A percentile compares a stretch with the other conserved stretches of the same genome.
phyloP scores from a whole-genome alignment of 2,113 vertebrate species.

The Seriola dumerili region DNA sequence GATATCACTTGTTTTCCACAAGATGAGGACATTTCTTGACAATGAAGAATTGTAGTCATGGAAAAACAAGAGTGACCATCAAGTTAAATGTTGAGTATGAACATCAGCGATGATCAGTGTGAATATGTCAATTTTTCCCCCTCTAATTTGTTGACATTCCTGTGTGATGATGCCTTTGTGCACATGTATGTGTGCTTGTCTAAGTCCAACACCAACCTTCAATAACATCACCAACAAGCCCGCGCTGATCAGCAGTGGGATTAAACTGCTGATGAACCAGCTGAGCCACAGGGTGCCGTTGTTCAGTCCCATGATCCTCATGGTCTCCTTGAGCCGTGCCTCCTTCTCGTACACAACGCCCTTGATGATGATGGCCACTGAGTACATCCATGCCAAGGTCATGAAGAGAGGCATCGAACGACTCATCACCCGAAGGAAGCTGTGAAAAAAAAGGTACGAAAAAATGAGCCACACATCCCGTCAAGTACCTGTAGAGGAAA shows the following conservation, averaged over 20 bases:
- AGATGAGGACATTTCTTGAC: slow-evolving; percentile 20
- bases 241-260: slow-evolving; percentile 94
- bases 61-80: slow-evolving; percentile 14
- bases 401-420: slow-evolving; percentile 98
- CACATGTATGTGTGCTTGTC: neutral
- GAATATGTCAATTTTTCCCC: slow-evolving; percentile 11
- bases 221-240: slow-evolving; percentile 91
- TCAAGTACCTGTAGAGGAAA: neutral
- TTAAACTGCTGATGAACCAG: slow-evolving; percentile 98
- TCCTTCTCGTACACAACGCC: slow-evolving; percentile 98
- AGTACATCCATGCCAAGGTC: slow-evolving; percentile 99
- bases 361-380: slow-evolving; percentile 97
- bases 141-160: slow-evolving; percentile 35
- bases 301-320: slow-evolving; percentile 98
- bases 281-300: slow-evolving; percentile 96
- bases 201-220: slow-evolving; percentile 85
- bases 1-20: slow-evolving; percentile 48
- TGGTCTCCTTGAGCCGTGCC: slow-evolving; percentile 95
- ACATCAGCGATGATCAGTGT: neutral
- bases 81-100: slow-evolving; percentile 7
- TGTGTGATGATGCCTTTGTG: slow-evolving; percentile 1
- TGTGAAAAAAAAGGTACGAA: slow-evolving; percentile 58
- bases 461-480: neutral
- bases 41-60: slow-evolving; percentile 2
- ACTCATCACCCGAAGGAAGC: slow-evolving; percentile 95